phyloP scores from a whole-genome alignment of 2,797 vertebrate species.

The Semotilus atromaculatus region DNA sequence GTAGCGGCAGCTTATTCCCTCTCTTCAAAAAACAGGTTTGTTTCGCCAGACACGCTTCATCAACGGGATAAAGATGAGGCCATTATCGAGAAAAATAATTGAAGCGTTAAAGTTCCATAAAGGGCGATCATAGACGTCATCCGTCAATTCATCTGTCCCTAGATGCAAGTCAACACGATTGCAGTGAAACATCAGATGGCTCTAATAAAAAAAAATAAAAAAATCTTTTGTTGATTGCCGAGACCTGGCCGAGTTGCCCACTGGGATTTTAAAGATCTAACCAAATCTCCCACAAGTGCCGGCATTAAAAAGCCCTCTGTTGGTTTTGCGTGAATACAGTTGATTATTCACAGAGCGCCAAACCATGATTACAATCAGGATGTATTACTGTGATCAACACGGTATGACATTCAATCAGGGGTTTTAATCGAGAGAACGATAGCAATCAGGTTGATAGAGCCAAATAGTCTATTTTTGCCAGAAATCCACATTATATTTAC shows the following conservation, averaged over 20 bases:
- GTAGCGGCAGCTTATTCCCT: slow-evolving; percentile 48
- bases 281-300: slow-evolving; percentile 37
- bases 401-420: slow-evolving; percentile 54
- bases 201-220: not conserved
- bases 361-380: slow-evolving; percentile 60
- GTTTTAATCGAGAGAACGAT: slow-evolving; percentile 55
- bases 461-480: slow-evolving; percentile 39
- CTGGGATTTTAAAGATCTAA: slow-evolving; percentile 37
- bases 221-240: slow-evolving; percentile 24
- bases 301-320: slow-evolving; percentile 21
- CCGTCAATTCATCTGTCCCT: not conserved
- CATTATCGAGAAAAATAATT: slow-evolving; percentile 38
- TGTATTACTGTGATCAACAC: slow-evolving; percentile 51
- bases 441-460: slow-evolving; percentile 53
- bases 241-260: slow-evolving; percentile 16
- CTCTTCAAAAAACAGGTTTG: slow-evolving; percentile 41
- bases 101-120: slow-evolving; percentile 25
- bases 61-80: slow-evolving; percentile 11
- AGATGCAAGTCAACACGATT: slow-evolving; percentile 17
- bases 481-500: slow-evolving; percentile 37
- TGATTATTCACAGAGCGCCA: slow-evolving; percentile 58
- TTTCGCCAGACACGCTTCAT: slow-evolving; percentile 34
- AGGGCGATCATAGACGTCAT: not conserved
- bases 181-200: slow-evolving; percentile 13
- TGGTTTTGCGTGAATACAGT: slow-evolving; percentile 49